Evolutionary conservation across 2,113 vertebrate genomes (phyloP).

Genomic region (Leptobrachium leishanense): DNA sequence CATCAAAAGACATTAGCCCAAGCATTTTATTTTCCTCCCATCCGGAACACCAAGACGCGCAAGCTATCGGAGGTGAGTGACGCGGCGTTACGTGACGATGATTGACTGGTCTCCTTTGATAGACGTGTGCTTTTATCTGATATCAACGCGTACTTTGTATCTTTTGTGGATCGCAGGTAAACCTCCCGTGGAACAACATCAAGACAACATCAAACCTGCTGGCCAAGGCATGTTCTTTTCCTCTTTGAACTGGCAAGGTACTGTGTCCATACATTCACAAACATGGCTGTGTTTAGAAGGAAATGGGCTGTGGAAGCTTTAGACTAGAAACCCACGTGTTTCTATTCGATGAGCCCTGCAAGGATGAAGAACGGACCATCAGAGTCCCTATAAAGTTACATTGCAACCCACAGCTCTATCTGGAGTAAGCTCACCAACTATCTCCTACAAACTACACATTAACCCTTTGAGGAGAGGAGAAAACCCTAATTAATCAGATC

Average conservation of each 20-base stretch:
- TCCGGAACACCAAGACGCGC: slow-evolving; percentile 90
- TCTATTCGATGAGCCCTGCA: too few species aligned
- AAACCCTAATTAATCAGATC: too few species aligned
- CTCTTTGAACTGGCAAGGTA: slow-evolving; percentile 81
- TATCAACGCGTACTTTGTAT: slow-evolving; percentile 38
- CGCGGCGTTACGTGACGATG: background rate
- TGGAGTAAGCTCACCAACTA: too few species aligned
- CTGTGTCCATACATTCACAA: background rate
- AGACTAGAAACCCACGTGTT: too few species aligned
- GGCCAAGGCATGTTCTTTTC: slow-evolving; percentile 77
- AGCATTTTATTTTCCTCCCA: slow-evolving; percentile 92
- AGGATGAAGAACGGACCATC: too few species aligned
- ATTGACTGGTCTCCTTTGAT: background rate
- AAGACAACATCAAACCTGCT: slow-evolving; percentile 68
- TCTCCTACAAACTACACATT: too few species aligned
- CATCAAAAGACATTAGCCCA: slow-evolving; percentile 88
- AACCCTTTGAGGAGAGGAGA: too few species aligned
- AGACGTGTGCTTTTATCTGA: background rate
- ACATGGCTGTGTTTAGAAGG: background rate
- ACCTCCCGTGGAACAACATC: slow-evolving; percentile 61
- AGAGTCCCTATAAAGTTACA: too few species aligned
- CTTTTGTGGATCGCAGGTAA: slow-evolving; percentile 65
- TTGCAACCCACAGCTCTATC: too few species aligned
- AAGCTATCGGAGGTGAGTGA: slow-evolving; percentile 80
- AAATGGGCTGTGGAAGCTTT: too few species aligned